Evolutionary conservation across 2,113 vertebrate species (phyloP).

Genomic region (Leptobrachium leishanense): DNA sequence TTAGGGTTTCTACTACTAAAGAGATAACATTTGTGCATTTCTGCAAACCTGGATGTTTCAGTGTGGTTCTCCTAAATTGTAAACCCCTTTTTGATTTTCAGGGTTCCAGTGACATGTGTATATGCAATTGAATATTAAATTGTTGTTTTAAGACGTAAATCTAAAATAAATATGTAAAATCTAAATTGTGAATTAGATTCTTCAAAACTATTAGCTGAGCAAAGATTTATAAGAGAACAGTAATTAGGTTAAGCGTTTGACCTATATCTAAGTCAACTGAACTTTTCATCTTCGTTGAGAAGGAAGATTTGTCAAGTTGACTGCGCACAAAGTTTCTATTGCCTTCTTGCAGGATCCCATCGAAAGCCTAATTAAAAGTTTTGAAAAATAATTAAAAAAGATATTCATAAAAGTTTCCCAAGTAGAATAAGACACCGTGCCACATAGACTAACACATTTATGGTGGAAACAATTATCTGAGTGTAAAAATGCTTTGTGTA

Average conservation of each 20-base stretch:
- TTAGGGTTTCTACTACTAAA: too few species aligned
- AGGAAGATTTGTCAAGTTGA: background rate
- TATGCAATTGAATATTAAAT: background rate
- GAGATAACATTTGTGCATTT: too few species aligned
- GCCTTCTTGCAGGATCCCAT: background rate
- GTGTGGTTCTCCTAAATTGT: too few species aligned
- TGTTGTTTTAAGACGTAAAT: background rate
- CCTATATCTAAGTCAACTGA: background rate
- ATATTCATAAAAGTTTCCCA: slow-evolving; percentile 13
- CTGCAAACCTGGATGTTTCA: too few species aligned
- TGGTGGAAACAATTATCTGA: background rate
- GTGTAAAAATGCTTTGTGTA: background rate
- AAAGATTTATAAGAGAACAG: background rate
- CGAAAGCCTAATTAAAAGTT: slow-evolving; percentile 28
- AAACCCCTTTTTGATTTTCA: too few species aligned
- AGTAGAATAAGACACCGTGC: background rate
- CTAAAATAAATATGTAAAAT: background rate
- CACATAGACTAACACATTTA: background rate
- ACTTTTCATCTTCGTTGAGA: background rate
- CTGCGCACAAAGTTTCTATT: background rate
- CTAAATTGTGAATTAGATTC: too few species aligned
- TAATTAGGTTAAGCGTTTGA: background rate
- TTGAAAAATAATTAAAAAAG: slow-evolving; percentile 29
- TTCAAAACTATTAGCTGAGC: too few species aligned
- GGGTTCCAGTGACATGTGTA: background rate